Evolutionary conservation across 2,113 vertebrate genomes (phyloP).

Genomic region (Sarotherodon lohbergeri): DNA sequence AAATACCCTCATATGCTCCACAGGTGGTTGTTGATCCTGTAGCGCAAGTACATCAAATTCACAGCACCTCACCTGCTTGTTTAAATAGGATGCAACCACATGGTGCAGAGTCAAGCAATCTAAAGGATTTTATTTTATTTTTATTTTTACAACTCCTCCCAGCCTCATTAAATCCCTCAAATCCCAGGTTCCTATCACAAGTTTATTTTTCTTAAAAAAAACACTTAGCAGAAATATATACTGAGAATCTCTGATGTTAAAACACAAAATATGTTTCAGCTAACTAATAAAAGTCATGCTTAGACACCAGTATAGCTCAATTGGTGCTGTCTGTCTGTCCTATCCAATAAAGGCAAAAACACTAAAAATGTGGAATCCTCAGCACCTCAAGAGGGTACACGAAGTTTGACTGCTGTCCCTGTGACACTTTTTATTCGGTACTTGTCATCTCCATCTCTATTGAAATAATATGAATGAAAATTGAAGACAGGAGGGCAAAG

Average conservation of each 20-base stretch:
- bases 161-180: background rate
- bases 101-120: background rate
- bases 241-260: background rate
- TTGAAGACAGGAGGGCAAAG: background rate
- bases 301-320: background rate
- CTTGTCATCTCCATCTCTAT: background rate
- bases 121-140: background rate
- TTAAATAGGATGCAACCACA: background rate
- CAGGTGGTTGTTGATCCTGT: background rate
- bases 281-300: background rate
- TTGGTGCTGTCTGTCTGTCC: background rate
- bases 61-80: background rate
- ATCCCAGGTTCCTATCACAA: background rate
- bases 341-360: background rate
- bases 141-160: background rate
- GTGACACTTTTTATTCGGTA: background rate
- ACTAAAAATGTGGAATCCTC: background rate
- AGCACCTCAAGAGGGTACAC: background rate
- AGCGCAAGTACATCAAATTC: background rate
- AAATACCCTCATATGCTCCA: background rate
- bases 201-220: background rate
- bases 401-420: background rate
- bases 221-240: background rate
- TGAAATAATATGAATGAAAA: background rate
- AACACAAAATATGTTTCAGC: background rate